Conservation (phyloP, 1,140 invertebrate genomes). For the Drosophila mayri region DNA sequence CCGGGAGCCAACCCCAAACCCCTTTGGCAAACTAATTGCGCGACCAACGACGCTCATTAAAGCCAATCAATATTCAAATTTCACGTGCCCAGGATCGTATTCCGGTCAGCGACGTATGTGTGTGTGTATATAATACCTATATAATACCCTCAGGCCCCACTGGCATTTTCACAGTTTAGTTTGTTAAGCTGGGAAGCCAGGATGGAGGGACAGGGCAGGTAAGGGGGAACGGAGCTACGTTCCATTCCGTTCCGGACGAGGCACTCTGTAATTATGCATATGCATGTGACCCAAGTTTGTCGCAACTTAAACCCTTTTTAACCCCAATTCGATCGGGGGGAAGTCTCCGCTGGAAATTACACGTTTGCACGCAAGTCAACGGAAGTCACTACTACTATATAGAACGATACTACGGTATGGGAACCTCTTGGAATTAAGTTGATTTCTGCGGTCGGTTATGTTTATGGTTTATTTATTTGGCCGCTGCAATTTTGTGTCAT, state of each 20-base stretch:
- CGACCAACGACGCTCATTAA: conserved; percentile 74
- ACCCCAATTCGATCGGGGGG: conserved; percentile 55
- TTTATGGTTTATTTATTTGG: conserved; percentile 81
- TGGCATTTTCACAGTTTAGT: conserved; percentile 81
- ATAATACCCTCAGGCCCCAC: conserved; percentile 5
- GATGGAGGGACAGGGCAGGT: too few relatives aligned
- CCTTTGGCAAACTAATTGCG: conserved; percentile 58
- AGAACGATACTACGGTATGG: too few relatives aligned
- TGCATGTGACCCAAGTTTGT: conserved; percentile 67
- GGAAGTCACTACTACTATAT: conserved; percentile 54
- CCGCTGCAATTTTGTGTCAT: conserved; percentile 71
- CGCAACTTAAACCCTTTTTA: conserved; percentile 81
- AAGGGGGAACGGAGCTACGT: background rate
- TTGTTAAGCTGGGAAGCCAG: conserved; percentile 49
- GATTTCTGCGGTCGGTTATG: conserved; percentile 75
- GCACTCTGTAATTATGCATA: conserved; percentile 76
- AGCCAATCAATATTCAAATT: conserved; percentile 82
- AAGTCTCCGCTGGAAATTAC: conserved; percentile 56
- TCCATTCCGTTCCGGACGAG: conserved; percentile 61
- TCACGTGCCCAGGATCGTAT: conserved; percentile 40
- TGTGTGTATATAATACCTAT: background rate
- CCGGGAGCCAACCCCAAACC: background rate
- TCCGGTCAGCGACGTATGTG: conserved; percentile 17
- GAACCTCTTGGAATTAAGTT: conserved; percentile 46
- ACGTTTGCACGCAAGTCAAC: conserved; percentile 75